phyloP scores from a whole-genome alignment of 2,888 invertebrate genomes.

The Mythimna impura region DNA sequence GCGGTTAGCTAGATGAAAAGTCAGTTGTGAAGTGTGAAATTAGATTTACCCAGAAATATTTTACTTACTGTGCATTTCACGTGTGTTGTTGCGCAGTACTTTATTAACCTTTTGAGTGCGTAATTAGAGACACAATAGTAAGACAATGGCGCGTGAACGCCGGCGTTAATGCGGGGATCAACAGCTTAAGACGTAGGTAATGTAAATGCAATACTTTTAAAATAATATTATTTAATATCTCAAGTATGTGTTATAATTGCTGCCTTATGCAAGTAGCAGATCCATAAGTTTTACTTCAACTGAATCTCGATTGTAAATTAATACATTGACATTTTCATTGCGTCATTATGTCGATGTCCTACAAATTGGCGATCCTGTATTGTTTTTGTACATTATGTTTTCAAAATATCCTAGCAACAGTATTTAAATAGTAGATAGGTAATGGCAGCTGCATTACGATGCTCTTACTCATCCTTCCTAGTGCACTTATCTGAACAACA shows the following conservation, averaged over 20 bases:
- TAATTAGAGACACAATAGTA: too few species aligned
- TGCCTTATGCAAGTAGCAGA: not conserved
- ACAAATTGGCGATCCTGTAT: not conserved
- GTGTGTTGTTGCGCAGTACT: too few species aligned
- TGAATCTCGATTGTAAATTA: constrained; percentile 20
- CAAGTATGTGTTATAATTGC: constrained; percentile 6
- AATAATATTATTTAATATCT: constrained; percentile 11
- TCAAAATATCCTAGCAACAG: constrained; percentile 6
- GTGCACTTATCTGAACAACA: constrained; percentile 39
- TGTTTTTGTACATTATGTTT: not conserved
- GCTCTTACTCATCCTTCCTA: constrained; percentile 45
- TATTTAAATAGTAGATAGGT: constrained; percentile 11
- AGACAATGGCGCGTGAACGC: too few species aligned
- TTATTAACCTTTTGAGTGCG: too few species aligned
- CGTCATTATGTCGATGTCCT: not conserved
- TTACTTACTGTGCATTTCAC: not conserved
- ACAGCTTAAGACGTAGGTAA: not conserved
- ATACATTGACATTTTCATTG: constrained; percentile 5
- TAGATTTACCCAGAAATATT: not conserved
- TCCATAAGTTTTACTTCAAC: constrained; percentile 12
- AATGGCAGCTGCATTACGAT: constrained; percentile 34
- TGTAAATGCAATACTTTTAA: not conserved
- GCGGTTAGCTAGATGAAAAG: constrained; percentile 29
- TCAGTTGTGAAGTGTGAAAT: not conserved
- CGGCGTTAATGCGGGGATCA: too few species aligned